Evolutionary conservation across 2,888 invertebrate species (phyloP), one percentile per base, ranked within the genome.

Genomic region (Icerya purchasi): DNA sequence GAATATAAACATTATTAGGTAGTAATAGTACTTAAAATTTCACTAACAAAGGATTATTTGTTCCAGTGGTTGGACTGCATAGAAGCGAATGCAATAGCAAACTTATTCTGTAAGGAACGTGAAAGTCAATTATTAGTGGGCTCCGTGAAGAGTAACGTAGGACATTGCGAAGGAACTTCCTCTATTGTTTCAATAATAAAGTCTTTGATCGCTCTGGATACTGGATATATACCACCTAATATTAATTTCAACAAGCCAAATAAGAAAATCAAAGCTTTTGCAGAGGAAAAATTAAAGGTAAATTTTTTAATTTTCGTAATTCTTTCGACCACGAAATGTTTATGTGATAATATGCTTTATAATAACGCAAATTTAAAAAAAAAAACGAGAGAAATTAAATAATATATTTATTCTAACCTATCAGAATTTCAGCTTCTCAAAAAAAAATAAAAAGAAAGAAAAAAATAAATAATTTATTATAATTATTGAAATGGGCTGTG

Each of bases 101-200:
- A 65, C n/a, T 53, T 65, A 1, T 62, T 65, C 53, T 62, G 61
- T 19, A 57, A 59, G 53, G 22, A 56, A 5, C 62, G 64, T 57
- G 56, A 54, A 19, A 50, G 53, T 8, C 76, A 78, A 2, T 70
- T 80, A n/a, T 69, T 76, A 21, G 73, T 80, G 61, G 79, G 79
- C 10, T 77, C 77, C 0, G 75, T 77, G 49, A 80, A 79, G 66
- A 76, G 77, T 51, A 79, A 78, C 68, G 74, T 79, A 72, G 80
- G 80, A 1, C 79, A 80, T 65, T 72, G 77, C 3, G 79, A 79
- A 66, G 76, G 76, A 5, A 65, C 68, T 51, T 66, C 69, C 2
- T 67, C 74, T 49, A 66, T 77, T 22, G 72, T 74, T 49, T 70
- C 74, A 2, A 63, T 77, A 36, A 72, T 72, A 10, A 77, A 78